Evolutionary conservation across 2,888 invertebrate species (phyloP), one percentile per base, ranked within the genome.

Genomic region (Apoderus coryli): DNA sequence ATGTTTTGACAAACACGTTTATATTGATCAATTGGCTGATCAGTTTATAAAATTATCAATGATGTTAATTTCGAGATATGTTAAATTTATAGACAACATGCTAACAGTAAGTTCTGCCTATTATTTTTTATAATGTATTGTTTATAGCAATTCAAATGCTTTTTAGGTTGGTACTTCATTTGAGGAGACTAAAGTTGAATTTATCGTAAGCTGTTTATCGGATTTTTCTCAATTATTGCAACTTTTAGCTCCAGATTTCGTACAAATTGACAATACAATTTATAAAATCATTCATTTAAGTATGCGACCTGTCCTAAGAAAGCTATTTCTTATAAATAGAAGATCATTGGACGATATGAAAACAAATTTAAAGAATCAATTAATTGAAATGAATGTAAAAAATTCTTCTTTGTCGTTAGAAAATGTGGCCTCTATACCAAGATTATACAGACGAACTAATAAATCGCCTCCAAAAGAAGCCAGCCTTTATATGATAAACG

Each of bases 381-480:
- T 56, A 24, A 40, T 52, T 19, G 37, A 36, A 14, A 38, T 48
- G 22, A 53, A 53, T 43, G 43, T 49, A 22, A 39, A 42, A 6
- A 59, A 63, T 34, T 61, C 72, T 47, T 61, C 69, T 29, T 54
- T 63, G 13, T 71, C 75, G 43, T 63, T 85, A 43, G 75, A 76
- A 39, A 79, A 80, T 65, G 89, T 95, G 3, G 81, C 76, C 44
- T 90, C 95, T 53, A 85, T 96, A 56, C 96, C 96, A 2, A 67
- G 93, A 38, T 61, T 93, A 32, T 95, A 88, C 55, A 67, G 92
- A 31, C 77, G 89, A 55, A 93, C 93, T 0, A 93, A 93, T 54
- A 69, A 88, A 38, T 88, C 80, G 43, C 65, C 78, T 14, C 90
- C 92, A 0, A 74, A 72, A 2, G 78, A 78, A 45, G 72, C 81